A percentile compares a stretch with the other conserved stretches of the same genome.
phyloP scores from a whole-genome alignment of 2,797 vertebrate genomes.

The Oophaga sylvatica region DNA sequence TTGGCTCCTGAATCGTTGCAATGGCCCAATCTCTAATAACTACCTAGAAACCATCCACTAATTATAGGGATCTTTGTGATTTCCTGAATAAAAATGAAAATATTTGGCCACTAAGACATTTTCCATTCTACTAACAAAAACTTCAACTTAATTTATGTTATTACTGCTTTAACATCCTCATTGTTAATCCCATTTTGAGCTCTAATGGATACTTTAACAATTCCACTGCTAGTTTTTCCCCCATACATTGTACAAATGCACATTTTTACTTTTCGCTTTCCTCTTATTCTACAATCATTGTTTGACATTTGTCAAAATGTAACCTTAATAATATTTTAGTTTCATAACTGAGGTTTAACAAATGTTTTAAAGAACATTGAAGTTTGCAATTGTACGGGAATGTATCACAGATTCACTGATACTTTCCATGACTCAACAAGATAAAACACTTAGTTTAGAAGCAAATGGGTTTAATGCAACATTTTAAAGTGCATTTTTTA shows the following conservation, averaged over 20 bases:
- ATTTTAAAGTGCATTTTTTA: neutral
- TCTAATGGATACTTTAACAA: constrained; percentile 11
- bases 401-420: neutral
- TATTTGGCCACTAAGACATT: neutral
- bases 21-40: neutral
- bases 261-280: neutral
- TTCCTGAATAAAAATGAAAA: neutral
- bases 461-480: neutral
- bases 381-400: neutral
- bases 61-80: neutral
- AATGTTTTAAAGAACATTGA: neutral
- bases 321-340: constrained; percentile 9
- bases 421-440: neutral
- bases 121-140: neutral
- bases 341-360: neutral
- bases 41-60: neutral
- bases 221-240: neutral
- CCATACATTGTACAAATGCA: neutral
- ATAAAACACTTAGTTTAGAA: neutral
- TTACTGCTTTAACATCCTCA: neutral
- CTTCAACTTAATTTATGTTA: neutral
- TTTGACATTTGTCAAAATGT: constrained; percentile 10
- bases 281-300: neutral
- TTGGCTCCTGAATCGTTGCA: neutral
- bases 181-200: neutral